Base-by-base conservation (phyloP, 2,113 vertebrate genomes). In the Nothoprocta pentlandii region DNA sequence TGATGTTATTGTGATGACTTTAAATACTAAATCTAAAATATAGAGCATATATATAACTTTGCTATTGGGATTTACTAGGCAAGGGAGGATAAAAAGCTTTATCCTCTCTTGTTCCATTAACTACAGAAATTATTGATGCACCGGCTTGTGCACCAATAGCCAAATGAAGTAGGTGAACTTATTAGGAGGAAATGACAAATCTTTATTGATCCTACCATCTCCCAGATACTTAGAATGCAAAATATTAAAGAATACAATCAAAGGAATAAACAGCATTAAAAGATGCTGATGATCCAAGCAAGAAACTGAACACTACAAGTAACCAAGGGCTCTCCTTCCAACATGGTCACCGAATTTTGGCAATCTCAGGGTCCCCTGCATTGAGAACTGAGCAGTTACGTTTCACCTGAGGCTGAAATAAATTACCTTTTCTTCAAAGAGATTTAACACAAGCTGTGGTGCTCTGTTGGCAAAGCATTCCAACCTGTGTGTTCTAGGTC, bases 11-110 rank as follows among this genome's bases (percentile, higher is more conserved):
- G 9, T 15, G 8, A 53, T 10, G 9, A 21, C 63, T 88, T 94
- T 19, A 88, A 94, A 85, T 36, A 64, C 53, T 77, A 74, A 10
- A 34, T 85, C 12, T 30, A 74, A 93, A 39, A 85, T 28, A 36
- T 56, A 64, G 17, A 87, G 14, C 41, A 73, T 61, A 20, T 23
- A 46, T 4, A 5, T 36, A 66, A 39, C 53, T 75, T 81, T 12
- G 34, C 15, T 64, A 84, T 21, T 7, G 21, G 41, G 30, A n/a
- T 69, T 94, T 78, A 63, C 34, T 84, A 16, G 41, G 77, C 23
- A 89, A 70, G 16, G 10, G 54, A 80, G 62, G 58, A 47, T 2
- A 70, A 85, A 90, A 83, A 36, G 28, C 15, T 41, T 39, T 51
- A 9, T 59, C 76, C 36, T 78, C 79, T 63, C 46, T 32, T 59